phyloP scores from a whole-genome alignment of 2,113 vertebrate species.

The Origma solitaria region DNA sequence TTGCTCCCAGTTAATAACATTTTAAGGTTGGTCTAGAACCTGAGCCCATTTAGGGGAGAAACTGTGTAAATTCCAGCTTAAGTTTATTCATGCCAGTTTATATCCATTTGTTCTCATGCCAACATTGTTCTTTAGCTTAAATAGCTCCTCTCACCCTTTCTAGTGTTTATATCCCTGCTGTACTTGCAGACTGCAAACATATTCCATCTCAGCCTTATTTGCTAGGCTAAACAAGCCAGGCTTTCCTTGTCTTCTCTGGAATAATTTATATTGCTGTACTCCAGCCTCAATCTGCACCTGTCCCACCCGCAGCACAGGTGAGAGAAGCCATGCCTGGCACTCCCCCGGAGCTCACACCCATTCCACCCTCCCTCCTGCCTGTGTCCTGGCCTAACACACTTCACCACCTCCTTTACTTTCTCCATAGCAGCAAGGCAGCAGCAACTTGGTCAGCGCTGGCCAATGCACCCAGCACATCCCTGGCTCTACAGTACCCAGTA shows the following conservation, averaged over 20 bases:
- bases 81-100: not conserved
- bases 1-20: not conserved
- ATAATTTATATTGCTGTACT: not conserved
- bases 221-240: not conserved
- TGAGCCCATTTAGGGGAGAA: not conserved
- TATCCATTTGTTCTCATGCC: not conserved
- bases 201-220: not conserved
- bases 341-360: not conserved
- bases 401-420: not conserved
- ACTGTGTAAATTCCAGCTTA: not conserved
- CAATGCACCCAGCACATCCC: not conserved
- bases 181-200: not conserved
- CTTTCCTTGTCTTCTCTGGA: not conserved
- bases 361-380: not conserved
- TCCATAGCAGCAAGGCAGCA: not conserved
- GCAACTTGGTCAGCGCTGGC: accelerated
- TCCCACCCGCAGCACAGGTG: accelerated
- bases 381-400: not conserved
- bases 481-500: not conserved
- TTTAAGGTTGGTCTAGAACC: not conserved
- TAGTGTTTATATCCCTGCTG: not conserved
- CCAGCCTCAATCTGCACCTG: not conserved
- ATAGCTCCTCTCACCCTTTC: not conserved
- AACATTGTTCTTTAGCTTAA: slow-evolving; percentile 6
- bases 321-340: not conserved